Percentiles rank a stretch among this genome's conserved stretches.
phyloP scores from a whole-genome alignment of 37 sponge, comb jelly and placozoan species.

The Crambe crambe region DNA sequence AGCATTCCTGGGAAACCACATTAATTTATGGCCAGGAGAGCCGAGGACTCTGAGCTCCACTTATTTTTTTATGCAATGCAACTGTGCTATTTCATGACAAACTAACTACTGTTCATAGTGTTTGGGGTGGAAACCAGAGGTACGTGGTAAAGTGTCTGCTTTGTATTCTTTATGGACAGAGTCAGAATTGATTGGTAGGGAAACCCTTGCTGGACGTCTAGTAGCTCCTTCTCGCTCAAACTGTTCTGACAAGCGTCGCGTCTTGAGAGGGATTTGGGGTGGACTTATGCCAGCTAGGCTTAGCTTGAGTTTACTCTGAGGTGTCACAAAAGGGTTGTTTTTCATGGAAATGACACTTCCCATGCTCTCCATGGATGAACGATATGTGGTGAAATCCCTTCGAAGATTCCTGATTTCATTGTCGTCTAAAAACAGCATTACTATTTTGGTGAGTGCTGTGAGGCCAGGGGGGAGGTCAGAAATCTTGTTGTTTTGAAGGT shows the following conservation, averaged over 20 bases:
- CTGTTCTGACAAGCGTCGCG: constrained; percentile 22
- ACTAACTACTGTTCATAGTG: not conserved
- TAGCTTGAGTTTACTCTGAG: constrained; percentile 22
- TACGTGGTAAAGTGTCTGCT: constrained; percentile 28
- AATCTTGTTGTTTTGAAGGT: constrained; percentile 68
- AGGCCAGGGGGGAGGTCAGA: constrained; percentile 45
- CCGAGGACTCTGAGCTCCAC: constrained; percentile 10
- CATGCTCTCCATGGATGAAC: constrained; percentile 1
- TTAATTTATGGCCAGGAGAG: constrained; percentile 11
- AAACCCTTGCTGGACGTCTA: constrained; percentile 4
- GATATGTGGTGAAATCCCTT: constrained; percentile 16
- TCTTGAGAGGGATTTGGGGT: not conserved
- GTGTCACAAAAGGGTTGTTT: constrained; percentile 45
- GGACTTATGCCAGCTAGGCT: not conserved
- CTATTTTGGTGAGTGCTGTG: constrained; percentile 23
- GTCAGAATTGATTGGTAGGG: not conserved
- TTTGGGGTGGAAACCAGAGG: too few relatives aligned
- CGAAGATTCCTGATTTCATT: constrained; percentile 52
- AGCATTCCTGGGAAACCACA: constrained; percentile 32
- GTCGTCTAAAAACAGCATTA: constrained; percentile 44
- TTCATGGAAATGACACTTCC: not conserved
- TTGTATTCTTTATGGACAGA: not conserved
- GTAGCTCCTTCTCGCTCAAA: not conserved
- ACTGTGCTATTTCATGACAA: not conserved
- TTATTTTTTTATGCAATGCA: not conserved